Evolutionary conservation across 2,797 vertebrate genomes (phyloP).

Genomic region (Sebastes oblongus): DNA sequence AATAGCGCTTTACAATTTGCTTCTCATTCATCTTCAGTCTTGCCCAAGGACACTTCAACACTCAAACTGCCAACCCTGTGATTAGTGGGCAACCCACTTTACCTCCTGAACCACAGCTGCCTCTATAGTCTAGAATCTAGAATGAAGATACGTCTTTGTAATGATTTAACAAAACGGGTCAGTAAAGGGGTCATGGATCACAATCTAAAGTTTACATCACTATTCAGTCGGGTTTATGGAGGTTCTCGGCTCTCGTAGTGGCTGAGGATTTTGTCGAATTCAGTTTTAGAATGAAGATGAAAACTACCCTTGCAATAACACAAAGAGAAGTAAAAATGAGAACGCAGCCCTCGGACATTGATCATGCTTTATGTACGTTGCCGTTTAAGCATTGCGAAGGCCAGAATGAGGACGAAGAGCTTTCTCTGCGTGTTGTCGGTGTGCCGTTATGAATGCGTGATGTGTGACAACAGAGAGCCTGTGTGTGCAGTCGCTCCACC

Average conservation of each 20-base stretch:
- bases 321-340: neutral
- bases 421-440: neutral
- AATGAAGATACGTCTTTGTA: neutral
- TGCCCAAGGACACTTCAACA: neutral
- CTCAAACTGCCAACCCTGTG: neutral
- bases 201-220: neutral
- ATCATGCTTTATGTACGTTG: neutral
- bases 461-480: slow-evolving; percentile 17
- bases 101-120: neutral
- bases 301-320: neutral
- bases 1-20: neutral
- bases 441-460: slow-evolving; percentile 16
- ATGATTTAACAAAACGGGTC: neutral
- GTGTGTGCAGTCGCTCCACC: slow-evolving; percentile 24
- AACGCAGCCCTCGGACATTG: neutral
- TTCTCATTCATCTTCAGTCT: neutral
- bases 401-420: neutral
- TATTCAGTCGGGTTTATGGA: neutral
- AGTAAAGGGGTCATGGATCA: neutral
- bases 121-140: neutral
- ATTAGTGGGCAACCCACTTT: neutral
- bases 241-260: neutral
- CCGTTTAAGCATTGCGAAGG: neutral
- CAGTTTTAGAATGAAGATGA: neutral
- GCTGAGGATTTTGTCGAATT: neutral